Evolutionary conservation across 1,140 invertebrate genomes (phyloP).

Genomic region (Drosophila nasuta): DNA sequence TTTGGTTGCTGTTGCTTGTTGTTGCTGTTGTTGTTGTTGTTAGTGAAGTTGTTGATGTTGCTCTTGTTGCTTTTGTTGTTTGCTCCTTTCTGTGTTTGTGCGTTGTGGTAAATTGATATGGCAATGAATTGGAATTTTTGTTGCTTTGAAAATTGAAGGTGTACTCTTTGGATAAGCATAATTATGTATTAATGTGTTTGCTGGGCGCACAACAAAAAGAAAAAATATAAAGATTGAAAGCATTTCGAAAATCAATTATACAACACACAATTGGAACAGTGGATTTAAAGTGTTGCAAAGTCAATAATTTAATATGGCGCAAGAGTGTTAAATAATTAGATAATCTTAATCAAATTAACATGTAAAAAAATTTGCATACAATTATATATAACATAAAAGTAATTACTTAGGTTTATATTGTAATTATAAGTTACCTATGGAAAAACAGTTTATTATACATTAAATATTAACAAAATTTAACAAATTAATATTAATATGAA

Average conservation of each 20-base stretch:
- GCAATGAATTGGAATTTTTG: conserved; percentile 51
- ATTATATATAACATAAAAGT: too few relatives aligned
- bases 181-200: conserved; percentile 30
- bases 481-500: too few relatives aligned
- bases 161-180: conserved; percentile 57
- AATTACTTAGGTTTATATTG: too few relatives aligned
- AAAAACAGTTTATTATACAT: too few relatives aligned
- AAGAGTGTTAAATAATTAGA: too few relatives aligned
- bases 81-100: conserved; percentile 45
- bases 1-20: conserved; percentile 13
- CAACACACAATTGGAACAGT: conserved; percentile 5
- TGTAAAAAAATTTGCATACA: too few relatives aligned
- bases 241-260: conserved; percentile 16
- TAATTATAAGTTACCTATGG: too few relatives aligned
- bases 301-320: background rate
- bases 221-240: conserved; percentile 3
- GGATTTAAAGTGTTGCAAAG: background rate
- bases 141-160: conserved; percentile 40
- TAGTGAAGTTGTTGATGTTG: conserved; percentile 32
- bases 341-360: too few relatives aligned
- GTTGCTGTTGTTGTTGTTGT: conserved; percentile 29
- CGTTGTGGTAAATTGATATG: conserved; percentile 68
- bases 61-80: conserved; percentile 22
- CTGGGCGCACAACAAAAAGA: background rate
- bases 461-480: too few relatives aligned